Percentiles rank a stretch among this genome's conserved stretches.
Evolutionary conservation across 2,113 vertebrate genomes (phyloP).

Genomic region (Miniopterus natalensis): DNA sequence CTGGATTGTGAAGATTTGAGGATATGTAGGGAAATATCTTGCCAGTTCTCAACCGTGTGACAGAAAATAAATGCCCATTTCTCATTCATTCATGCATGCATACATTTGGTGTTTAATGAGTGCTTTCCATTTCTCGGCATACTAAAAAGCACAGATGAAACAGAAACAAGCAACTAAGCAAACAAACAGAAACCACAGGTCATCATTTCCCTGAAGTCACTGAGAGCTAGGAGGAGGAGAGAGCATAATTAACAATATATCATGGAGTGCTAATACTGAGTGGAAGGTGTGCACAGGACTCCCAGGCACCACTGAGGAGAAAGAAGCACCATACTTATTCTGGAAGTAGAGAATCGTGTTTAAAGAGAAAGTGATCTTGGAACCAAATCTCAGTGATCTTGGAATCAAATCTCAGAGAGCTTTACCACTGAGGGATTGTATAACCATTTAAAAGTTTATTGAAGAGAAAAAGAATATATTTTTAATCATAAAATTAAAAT

Average conservation of each 20-base stretch:
- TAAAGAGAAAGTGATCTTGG: neutral
- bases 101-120: neutral
- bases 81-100: neutral
- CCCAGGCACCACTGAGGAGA: no score
- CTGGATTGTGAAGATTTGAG: neutral
- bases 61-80: neutral
- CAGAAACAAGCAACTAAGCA: neutral
- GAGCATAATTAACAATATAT: neutral
- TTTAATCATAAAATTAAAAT: neutral
- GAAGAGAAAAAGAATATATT: neutral
- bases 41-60: neutral
- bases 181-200: neutral
- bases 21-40: neutral
- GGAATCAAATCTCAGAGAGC: neutral
- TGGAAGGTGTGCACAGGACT: neutral
- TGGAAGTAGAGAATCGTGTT: neutral
- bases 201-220: neutral
- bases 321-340: neutral
- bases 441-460: neutral
- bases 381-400: neutral
- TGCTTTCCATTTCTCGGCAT: neutral
- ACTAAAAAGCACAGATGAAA: neutral
- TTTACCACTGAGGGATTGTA: neutral
- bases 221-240: neutral
- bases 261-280: accelerated